These are phyloP conservation scores for Labroides dimidiatus DNA, from an alignment of 2,797 vertebrate genomes.

Conservation along the genomic window DNA sequence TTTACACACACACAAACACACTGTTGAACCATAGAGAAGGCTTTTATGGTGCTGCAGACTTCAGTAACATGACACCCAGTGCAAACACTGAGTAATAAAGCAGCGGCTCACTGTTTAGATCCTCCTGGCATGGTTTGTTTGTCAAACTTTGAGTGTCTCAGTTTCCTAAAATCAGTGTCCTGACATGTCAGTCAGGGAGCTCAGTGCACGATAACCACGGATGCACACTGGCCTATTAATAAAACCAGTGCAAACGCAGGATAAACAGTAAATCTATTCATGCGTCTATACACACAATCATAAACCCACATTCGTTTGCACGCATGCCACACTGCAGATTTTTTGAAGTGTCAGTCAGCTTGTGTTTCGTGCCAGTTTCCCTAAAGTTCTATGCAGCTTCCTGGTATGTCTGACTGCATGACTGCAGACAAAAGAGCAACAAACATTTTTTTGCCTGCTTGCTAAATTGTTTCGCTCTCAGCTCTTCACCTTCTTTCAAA, in stretches of 20 bases:
- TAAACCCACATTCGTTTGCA: conserved; percentile 51
- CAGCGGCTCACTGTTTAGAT: conserved; percentile 67
- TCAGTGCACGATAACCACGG: conserved; percentile 30
- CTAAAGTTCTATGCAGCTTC: conserved; percentile 42
- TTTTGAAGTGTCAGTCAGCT: conserved; percentile 58
- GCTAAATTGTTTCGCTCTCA: conserved; percentile 36
- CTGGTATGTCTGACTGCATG: conserved; percentile 65
- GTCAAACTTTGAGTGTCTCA: conserved; percentile 63
- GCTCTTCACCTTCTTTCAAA: conserved; percentile 45
- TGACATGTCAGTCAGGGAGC: conserved; percentile 60
- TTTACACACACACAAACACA: conserved; percentile 62
- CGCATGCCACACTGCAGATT: conserved; percentile 40
- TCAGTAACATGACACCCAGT: conserved; percentile 72
- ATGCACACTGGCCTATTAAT: conserved; percentile 5
- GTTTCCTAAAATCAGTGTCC: conserved; percentile 69
- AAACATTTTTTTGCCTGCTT: conserved; percentile 55
- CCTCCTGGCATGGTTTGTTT: conserved; percentile 63
- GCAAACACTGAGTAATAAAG: conserved; percentile 79
- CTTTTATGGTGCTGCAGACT: conserved; percentile 67
- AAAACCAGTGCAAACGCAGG: conserved; percentile 28
- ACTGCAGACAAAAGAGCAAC: conserved; percentile 69
- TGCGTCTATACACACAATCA: conserved; percentile 31
- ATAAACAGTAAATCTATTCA: conserved; percentile 44
- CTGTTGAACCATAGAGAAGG: conserved; percentile 51
- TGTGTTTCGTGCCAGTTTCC: conserved; percentile 54